Percentiles rank a stretch among this genome's conserved stretches.
Conservation (phyloP, 2,113 vertebrate species). For the Tragulus kanchil region DNA sequence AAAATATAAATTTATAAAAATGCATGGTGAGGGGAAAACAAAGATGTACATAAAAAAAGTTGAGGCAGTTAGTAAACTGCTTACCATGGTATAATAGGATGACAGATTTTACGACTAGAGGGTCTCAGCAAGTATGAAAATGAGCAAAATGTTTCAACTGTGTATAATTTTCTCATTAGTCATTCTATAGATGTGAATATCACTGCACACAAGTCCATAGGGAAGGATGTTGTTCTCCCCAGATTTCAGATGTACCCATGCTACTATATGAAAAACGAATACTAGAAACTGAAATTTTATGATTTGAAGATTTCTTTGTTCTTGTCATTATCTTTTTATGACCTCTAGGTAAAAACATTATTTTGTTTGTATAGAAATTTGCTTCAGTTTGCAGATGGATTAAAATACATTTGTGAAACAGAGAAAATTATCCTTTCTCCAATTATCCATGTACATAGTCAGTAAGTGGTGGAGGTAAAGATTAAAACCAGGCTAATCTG, state of each 20-base stretch:
- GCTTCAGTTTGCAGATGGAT: neutral
- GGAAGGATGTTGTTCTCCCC: neutral
- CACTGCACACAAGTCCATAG: fast-evolving
- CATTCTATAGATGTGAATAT: neutral
- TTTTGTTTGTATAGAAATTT: neutral
- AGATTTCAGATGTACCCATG: neutral
- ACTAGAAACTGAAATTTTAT: neutral
- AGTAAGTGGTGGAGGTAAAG: neutral
- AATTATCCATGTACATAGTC: neutral
- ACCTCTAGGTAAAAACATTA: neutral
- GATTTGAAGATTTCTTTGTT: neutral
- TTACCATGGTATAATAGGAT: neutral
- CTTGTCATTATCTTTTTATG: neutral
- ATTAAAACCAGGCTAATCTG: neutral
- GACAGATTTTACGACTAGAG: neutral
- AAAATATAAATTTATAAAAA: too few species aligned
- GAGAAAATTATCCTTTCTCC: neutral
- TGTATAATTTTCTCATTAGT: neutral
- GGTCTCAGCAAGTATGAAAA: slow-evolving; percentile 2
- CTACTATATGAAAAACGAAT: neutral
- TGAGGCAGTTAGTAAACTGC: neutral
- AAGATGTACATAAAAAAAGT: too few species aligned
- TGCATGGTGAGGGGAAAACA: too few species aligned
- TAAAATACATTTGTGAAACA: neutral
- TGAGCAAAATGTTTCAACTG: neutral